A percentile compares a stretch with the other conserved stretches of the same genome.
Conservation (phyloP, 2,797 vertebrate species). For the Epinephelus malabaricus region DNA sequence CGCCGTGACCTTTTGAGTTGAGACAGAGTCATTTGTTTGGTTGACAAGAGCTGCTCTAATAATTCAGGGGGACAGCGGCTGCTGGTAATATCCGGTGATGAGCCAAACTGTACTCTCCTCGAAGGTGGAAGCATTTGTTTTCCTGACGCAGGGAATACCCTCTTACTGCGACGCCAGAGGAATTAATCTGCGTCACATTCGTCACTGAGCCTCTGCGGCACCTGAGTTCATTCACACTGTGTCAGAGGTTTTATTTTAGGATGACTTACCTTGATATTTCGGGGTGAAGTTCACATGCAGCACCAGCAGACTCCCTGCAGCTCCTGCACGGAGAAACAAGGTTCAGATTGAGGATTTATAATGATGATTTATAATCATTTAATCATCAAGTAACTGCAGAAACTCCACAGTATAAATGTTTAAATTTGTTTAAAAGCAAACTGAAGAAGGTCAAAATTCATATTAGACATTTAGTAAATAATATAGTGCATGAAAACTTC, state of each 20-base stretch:
- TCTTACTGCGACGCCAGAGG: neutral
- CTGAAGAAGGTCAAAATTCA: no score
- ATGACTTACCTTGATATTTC: neutral
- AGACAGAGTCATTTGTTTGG: constrained; percentile 83
- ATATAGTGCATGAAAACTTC: no score
- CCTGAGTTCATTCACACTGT: neutral
- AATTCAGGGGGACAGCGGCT: constrained; percentile 74
- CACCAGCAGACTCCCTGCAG: neutral
- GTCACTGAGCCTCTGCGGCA: no score
- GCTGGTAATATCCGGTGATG: constrained; percentile 68
- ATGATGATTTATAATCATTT: no score
- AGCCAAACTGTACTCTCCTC: constrained; percentile 57
- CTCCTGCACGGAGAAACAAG: neutral
- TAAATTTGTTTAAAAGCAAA: no score
- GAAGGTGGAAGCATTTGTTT: neutral
- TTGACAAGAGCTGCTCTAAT: constrained; percentile 75
- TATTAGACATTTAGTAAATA: no score
- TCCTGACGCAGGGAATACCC: neutral
- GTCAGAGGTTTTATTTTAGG: neutral
- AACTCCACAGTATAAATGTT: no score
- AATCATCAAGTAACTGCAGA: no score
- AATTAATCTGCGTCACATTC: neutral
- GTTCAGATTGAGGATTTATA: no score
- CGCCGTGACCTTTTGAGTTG: constrained; percentile 81
- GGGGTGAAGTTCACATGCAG: no score